Evolutionary conservation across 1,140 invertebrate genomes (phyloP).

Genomic region (Laupala kohalensis): DNA sequence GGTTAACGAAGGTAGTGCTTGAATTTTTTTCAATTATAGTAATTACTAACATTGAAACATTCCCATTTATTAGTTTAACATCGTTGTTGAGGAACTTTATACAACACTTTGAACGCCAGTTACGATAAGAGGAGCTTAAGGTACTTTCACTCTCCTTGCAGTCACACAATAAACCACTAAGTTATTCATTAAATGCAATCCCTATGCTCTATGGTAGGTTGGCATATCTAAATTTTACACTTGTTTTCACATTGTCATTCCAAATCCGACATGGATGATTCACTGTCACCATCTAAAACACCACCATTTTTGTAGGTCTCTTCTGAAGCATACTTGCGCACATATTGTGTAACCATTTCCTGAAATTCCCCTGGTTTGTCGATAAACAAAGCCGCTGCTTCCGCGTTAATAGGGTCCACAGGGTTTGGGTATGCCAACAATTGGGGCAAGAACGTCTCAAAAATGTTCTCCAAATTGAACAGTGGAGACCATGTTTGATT

Average conservation of each 20-base stretch:
- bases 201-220: too few relatives aligned
- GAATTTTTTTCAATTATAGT: too few relatives aligned
- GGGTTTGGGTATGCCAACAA: slow-evolving; percentile 57
- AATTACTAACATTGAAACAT: too few relatives aligned
- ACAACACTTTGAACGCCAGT: too few relatives aligned
- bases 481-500: slow-evolving; percentile 34
- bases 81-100: too few relatives aligned
- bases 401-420: slow-evolving; percentile 57
- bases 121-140: too few relatives aligned
- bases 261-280: slow-evolving; percentile 51
- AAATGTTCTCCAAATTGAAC: slow-evolving; percentile 54
- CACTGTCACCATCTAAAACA: slow-evolving; percentile 33
- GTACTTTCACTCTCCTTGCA: too few relatives aligned
- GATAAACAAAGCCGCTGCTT: slow-evolving; percentile 58
- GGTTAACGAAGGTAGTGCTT: too few relatives aligned
- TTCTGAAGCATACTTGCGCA: slow-evolving; percentile 50
- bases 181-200: too few relatives aligned
- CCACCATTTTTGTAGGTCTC: slow-evolving; percentile 41
- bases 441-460: slow-evolving; percentile 62
- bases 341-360: slow-evolving; percentile 49
- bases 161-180: too few relatives aligned
- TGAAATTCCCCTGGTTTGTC: slow-evolving; percentile 65
- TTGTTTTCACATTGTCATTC: background rate
- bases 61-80: too few relatives aligned
- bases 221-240: too few relatives aligned